Percentiles rank a stretch among this genome's conserved stretches.
Conservation (phyloP, 2,113 vertebrate genomes). For the Syrmaticus mikado region DNA sequence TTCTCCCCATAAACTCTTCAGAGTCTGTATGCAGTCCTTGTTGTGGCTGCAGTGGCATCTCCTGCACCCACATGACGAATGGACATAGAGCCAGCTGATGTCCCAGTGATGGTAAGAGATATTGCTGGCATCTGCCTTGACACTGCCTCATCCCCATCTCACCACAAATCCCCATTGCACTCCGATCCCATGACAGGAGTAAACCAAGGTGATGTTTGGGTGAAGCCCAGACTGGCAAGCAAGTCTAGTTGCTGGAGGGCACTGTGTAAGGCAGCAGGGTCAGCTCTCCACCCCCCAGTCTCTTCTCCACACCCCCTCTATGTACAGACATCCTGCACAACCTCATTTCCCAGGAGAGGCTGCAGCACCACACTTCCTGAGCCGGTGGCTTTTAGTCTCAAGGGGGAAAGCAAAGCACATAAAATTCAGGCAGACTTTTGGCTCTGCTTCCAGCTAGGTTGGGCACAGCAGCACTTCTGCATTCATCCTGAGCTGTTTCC, state of each 20-base stretch:
- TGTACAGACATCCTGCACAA: background rate
- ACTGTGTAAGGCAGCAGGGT: background rate
- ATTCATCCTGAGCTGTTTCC: background rate
- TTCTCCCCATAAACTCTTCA: background rate
- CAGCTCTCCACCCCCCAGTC: background rate
- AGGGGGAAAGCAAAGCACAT: background rate
- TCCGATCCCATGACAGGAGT: background rate
- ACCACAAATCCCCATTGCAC: background rate
- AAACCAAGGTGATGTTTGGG: background rate
- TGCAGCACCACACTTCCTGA: rapidly evolving
- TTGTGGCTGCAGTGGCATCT: background rate
- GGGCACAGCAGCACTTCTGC: background rate
- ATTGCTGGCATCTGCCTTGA: background rate
- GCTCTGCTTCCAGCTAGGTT: background rate
- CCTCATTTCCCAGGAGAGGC: background rate
- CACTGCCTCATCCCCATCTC: background rate
- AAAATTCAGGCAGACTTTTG: background rate
- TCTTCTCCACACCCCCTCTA: background rate
- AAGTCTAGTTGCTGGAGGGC: background rate
- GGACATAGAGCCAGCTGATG: background rate
- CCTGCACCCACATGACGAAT: background rate
- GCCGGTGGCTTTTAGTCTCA: background rate
- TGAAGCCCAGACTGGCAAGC: background rate
- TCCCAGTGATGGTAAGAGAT: background rate
- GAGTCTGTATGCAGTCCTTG: background rate